Evolutionary conservation across 2,888 invertebrate species (phyloP).

Genomic region (Cheiracanthium punctorium): DNA sequence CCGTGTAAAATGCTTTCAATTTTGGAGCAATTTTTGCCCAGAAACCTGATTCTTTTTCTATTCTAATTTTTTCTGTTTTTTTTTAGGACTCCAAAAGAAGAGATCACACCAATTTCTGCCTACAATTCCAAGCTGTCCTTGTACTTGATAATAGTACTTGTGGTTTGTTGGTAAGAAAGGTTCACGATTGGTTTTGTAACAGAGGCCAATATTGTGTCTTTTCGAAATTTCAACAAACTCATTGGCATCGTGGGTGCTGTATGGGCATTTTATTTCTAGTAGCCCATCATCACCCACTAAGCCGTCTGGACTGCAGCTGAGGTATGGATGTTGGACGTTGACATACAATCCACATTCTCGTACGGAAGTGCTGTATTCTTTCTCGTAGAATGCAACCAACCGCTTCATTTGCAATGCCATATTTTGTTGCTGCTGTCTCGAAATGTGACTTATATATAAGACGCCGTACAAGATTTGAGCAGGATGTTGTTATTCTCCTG

Average conservation of each 20-base stretch:
- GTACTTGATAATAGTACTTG: neutral
- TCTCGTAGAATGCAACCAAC: neutral
- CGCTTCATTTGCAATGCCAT: neutral
- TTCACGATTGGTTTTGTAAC: neutral
- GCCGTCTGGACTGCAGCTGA: conserved; percentile 29
- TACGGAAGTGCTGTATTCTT: neutral
- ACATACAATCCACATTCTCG: neutral
- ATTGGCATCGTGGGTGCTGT: neutral
- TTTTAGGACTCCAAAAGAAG: neutral
- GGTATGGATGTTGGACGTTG: neutral
- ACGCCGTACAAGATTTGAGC: neutral
- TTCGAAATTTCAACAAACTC: neutral
- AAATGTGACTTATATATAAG: neutral
- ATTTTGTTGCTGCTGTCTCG: neutral
- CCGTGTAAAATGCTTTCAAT: neutral
- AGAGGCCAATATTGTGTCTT: neutral
- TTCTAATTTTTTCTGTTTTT: neutral
- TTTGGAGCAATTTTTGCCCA: neutral
- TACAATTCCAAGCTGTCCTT: neutral
- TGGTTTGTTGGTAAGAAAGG: neutral
- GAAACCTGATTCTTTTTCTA: neutral
- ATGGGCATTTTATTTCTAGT: conserved; percentile 20
- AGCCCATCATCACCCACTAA: conserved; percentile 21
- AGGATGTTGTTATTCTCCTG: neutral
- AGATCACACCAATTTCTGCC: neutral